Evolutionary conservation across 2,113 vertebrate species (phyloP).

Genomic region (Caretta caretta): DNA sequence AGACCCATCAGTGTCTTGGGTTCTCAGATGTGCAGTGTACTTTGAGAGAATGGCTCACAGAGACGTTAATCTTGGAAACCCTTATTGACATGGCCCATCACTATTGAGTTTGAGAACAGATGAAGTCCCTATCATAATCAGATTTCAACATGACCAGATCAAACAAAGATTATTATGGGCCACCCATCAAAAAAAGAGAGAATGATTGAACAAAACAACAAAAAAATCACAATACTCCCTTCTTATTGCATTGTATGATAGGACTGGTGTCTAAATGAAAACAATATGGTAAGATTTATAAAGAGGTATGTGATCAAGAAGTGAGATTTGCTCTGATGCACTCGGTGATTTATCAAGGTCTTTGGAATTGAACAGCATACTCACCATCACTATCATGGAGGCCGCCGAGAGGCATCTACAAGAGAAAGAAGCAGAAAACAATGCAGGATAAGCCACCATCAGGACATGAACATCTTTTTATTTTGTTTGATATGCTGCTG

Average conservation of each 20-base stretch:
- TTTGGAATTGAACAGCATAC: neutral
- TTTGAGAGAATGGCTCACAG: neutral
- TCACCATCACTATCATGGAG: neutral
- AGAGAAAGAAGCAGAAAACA: slow-evolving; percentile 30
- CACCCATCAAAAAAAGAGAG: neutral
- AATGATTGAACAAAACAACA: neutral
- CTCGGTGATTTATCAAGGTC: neutral
- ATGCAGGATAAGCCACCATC: neutral
- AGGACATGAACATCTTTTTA: neutral
- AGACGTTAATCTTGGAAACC: neutral
- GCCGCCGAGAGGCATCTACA: neutral
- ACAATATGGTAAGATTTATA: neutral
- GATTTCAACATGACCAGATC: neutral
- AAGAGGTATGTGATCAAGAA: neutral
- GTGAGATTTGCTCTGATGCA: neutral
- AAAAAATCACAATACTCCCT: neutral
- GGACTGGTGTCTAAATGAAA: neutral
- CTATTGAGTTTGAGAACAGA: neutral
- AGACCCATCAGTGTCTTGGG: neutral
- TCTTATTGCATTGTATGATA: neutral
- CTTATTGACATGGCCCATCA: neutral
- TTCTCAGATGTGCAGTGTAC: neutral
- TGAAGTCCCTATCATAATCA: neutral
- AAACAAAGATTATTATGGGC: neutral
- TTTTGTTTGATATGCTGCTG: neutral